These are phyloP conservation scores for Physeter macrocephalus DNA, from an alignment of 2,113 vertebrate genomes.

Conservation along the genomic window DNA sequence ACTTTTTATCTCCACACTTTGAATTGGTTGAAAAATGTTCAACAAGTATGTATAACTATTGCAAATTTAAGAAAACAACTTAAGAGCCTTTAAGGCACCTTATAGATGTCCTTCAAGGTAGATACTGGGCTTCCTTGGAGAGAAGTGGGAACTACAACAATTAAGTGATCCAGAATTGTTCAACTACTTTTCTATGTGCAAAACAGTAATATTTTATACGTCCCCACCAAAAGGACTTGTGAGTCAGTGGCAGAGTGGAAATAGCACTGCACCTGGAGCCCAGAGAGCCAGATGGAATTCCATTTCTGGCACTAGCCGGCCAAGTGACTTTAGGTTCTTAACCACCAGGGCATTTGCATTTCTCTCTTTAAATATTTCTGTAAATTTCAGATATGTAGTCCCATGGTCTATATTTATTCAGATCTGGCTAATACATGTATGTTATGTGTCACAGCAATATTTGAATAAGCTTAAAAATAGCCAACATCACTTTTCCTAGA, in stretches of 20 bases:
- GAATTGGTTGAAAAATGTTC: neutral
- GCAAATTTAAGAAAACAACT: neutral
- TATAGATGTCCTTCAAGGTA: neutral
- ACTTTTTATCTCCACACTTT: neutral
- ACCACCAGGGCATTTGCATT: neutral
- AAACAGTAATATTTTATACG: neutral
- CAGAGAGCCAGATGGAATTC: neutral
- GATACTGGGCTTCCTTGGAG: neutral
- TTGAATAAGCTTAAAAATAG: neutral
- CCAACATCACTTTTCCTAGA: neutral
- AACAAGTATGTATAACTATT: neutral
- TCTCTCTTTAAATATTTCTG: neutral
- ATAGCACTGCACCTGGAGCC: neutral
- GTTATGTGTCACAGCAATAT: neutral
- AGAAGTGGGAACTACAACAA: neutral
- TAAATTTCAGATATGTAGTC: neutral
- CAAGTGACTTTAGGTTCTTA: neutral
- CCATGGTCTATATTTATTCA: neutral
- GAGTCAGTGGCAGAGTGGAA: neutral
- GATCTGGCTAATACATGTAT: neutral
- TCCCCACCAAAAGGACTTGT: neutral
- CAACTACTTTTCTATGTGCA: neutral
- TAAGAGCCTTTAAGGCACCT: neutral
- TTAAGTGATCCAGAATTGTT: neutral
- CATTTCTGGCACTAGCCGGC: neutral